Evolutionary conservation across 37 sponge, comb jelly and placozoan species (phyloP).

Genomic region (Sycon ciliatum): DNA sequence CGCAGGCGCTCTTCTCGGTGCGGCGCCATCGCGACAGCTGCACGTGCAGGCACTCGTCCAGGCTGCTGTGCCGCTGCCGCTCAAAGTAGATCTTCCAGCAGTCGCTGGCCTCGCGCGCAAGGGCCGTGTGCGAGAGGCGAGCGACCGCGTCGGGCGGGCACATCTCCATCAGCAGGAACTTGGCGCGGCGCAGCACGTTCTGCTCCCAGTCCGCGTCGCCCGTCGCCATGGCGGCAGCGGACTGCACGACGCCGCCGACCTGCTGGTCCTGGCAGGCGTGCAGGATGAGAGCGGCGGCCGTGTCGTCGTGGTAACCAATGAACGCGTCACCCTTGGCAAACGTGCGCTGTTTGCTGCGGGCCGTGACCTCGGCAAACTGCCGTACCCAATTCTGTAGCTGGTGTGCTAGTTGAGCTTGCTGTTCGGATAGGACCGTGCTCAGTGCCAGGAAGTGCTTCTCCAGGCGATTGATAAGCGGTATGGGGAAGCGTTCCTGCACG

Average conservation of each 20-base stretch:
- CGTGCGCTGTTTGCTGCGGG: neutral
- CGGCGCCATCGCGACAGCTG: neutral
- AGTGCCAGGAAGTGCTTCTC: constrained; percentile 52
- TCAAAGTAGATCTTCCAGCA: constrained; percentile 20
- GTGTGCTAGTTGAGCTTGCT: constrained; percentile 27
- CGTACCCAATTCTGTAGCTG: constrained; percentile 44
- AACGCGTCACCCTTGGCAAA: constrained; percentile 53
- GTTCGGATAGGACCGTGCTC: constrained; percentile 21
- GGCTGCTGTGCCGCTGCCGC: constrained; percentile 21
- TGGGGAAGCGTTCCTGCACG: constrained; percentile 52
- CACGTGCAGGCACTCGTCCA: neutral
- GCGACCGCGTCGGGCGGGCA: constrained; percentile 55
- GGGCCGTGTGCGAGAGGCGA: constrained; percentile 5
- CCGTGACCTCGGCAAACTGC: neutral
- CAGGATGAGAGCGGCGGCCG: constrained; percentile 75
- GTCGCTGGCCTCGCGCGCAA: neutral
- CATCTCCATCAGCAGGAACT: constrained; percentile 43
- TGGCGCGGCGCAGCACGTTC: neutral
- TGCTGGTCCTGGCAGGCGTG: constrained; percentile 27
- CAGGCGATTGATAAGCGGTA: constrained; percentile 55
- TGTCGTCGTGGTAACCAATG: constrained; percentile 79
- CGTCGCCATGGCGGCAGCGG: neutral
- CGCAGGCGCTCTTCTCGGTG: neutral
- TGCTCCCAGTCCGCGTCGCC: neutral
- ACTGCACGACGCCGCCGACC: neutral